phyloP scores from a whole-genome alignment of 2,113 vertebrate genomes.

The Tichodroma muraria region DNA sequence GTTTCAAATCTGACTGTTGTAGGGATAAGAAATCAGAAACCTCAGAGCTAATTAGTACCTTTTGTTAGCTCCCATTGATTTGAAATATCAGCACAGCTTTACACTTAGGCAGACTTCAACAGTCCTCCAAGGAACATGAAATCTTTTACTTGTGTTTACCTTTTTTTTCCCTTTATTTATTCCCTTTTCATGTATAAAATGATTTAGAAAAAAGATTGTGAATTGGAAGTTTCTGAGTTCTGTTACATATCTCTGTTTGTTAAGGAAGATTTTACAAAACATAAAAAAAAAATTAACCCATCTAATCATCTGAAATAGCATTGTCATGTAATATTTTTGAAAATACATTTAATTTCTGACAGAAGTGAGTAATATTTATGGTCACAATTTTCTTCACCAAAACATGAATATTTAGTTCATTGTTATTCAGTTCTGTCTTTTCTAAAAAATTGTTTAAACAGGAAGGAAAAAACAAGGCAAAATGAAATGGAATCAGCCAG shows the following conservation, averaged over 20 bases:
- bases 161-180: not conserved
- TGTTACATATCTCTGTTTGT: not conserved
- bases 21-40: not conserved
- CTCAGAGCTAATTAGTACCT: not conserved
- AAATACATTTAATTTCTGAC: not conserved
- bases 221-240: not conserved
- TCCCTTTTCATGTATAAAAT: not conserved
- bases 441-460: not conserved
- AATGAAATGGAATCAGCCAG: not conserved
- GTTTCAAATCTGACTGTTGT: not conserved
- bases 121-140: rapidly evolving
- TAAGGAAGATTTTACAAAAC: not conserved
- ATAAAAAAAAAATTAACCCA: not conserved
- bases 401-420: not conserved
- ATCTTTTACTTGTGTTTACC: not conserved
- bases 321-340: not conserved
- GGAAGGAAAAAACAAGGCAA: not conserved
- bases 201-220: not conserved
- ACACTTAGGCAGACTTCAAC: not conserved
- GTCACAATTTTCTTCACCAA: not conserved
- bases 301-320: not conserved
- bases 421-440: not conserved
- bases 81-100: not conserved
- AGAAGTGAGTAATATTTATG: not conserved
- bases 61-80: not conserved